Conservation (phyloP, 2,888 invertebrate species). For the Hoplodrina ambigua region DNA sequence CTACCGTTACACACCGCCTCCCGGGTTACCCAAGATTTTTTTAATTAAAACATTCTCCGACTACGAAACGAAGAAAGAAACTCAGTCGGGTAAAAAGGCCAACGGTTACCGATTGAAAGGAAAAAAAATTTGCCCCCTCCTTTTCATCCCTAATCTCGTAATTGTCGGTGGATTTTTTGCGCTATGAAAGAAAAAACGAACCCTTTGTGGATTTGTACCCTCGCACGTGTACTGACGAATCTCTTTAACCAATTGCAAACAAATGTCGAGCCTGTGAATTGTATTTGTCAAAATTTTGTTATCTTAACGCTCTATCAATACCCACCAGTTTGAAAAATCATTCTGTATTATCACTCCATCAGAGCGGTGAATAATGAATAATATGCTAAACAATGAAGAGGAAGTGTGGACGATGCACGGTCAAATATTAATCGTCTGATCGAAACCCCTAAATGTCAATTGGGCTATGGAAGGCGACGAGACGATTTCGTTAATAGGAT, state of each 20-base stretch:
- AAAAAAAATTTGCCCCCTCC: constrained; percentile 77
- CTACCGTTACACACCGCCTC: constrained; percentile 65
- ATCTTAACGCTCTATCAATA: constrained; percentile 70
- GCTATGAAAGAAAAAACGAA: constrained; percentile 79
- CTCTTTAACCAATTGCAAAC: constrained; percentile 80
- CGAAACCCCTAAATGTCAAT: constrained; percentile 74
- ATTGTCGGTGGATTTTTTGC: constrained; percentile 84
- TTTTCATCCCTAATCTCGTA: constrained; percentile 86
- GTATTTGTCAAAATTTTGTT: constrained; percentile 77
- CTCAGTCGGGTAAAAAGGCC: constrained; percentile 67
- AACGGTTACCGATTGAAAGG: constrained; percentile 74
- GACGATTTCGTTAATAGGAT: constrained; percentile 83
- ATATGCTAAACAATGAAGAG: constrained; percentile 66
- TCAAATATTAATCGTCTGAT: constrained; percentile 70
- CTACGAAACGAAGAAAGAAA: constrained; percentile 71
- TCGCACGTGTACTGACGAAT: constrained; percentile 83
- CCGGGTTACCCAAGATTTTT: constrained; percentile 71
- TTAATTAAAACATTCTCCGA: constrained; percentile 81
- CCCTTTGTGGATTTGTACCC: constrained; percentile 85
- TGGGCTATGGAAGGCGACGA: constrained; percentile 72
- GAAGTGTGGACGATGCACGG: constrained; percentile 64
- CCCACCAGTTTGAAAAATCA: constrained; percentile 66
- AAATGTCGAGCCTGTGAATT: constrained; percentile 72
- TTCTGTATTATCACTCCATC: constrained; percentile 66
- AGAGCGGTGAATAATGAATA: constrained; percentile 69